Conservation (phyloP, 2,113 vertebrate genomes). For the Pelmatolapia mariae region DNA sequence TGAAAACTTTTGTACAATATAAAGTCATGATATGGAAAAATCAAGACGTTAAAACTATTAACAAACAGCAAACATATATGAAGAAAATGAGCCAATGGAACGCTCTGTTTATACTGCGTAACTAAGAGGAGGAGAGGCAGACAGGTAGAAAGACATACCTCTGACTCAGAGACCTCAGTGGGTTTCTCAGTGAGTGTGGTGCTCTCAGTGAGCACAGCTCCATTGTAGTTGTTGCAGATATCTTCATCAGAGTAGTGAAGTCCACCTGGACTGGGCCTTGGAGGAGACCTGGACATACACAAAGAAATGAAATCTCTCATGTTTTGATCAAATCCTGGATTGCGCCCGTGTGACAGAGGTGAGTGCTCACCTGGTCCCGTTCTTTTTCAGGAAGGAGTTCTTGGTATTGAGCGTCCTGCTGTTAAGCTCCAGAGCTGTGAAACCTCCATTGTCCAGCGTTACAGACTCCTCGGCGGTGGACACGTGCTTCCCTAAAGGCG, state of each 20-base stretch:
- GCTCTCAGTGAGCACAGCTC: constrained; percentile 81
- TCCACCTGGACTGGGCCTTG: constrained; percentile 89
- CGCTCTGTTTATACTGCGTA: neutral
- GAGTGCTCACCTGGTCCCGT: constrained; percentile 81
- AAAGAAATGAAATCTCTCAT: neutral
- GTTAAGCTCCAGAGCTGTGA: constrained; percentile 90
- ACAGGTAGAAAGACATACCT: constrained; percentile 69
- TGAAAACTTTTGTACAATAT: neutral
- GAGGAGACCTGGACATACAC: constrained; percentile 80
- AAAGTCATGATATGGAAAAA: neutral
- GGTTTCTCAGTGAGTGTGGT: constrained; percentile 84
- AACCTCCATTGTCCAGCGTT: constrained; percentile 91
- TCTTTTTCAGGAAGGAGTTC: constrained; percentile 89
- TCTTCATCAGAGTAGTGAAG: constrained; percentile 95
- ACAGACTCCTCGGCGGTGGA: constrained; percentile 84
- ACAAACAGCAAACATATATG: neutral
- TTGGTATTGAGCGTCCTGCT: constrained; percentile 88
- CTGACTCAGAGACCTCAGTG: constrained; percentile 85
- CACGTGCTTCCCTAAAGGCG: constrained; percentile 79
- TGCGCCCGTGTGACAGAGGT: neutral
- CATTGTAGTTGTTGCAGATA: constrained; percentile 91
- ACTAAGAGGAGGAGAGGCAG: neutral
- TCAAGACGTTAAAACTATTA: neutral
- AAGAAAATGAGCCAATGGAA: neutral
- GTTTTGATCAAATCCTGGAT: neutral